Base-by-base conservation (phyloP, 2,888 invertebrate genomes). In the Campoplex capitator region DNA sequence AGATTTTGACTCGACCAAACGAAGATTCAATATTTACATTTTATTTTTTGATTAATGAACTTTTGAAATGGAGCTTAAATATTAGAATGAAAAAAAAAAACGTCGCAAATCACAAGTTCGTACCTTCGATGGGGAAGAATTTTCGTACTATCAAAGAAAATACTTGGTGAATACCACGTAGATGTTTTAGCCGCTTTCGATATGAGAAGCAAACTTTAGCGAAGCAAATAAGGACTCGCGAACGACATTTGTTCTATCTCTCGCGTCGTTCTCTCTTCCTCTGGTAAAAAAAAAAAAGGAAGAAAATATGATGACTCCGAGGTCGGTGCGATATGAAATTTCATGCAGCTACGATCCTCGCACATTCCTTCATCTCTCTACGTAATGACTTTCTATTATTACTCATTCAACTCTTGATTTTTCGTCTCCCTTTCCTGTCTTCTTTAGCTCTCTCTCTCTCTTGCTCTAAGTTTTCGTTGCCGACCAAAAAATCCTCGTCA, bases 401-500 rank as follows among this genome's bases (percentile, higher is more conserved):
- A 38, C 35, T 54, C 62, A 4, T 8, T 58, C 9, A 38, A 38
- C 38, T 38, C 38, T 38, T 38, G 38, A 38, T 38, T 38, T 56
- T 2, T 58, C 28, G 23, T 28, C 28, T 84, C 28, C 58, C 28
- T 28, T 45, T 18, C 6, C 62, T 32, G 0, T 32, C 32, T 85
- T 28, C 81, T 42, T 78, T 23, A 23, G 23, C 78, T 70, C 45
- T 35, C 32, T 45, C 35, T 45, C 79, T 84, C 35, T 54, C 74
- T 35, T 65, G 51, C 54, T 45, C 23, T 42, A 54, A 54, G 23
- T 42, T 70, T 42, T 74, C 35, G 16, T 45, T 84, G 42, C 38
- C 32, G 67, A 68, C 76, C 68, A 38, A 45, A 65, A 70, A 13
- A 71, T 65, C 85, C 88, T 88, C 89, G 89, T 91, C 90, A 89